Conservation (phyloP, 2,113 vertebrate genomes). For the Nothocercus nigrocapillus region DNA sequence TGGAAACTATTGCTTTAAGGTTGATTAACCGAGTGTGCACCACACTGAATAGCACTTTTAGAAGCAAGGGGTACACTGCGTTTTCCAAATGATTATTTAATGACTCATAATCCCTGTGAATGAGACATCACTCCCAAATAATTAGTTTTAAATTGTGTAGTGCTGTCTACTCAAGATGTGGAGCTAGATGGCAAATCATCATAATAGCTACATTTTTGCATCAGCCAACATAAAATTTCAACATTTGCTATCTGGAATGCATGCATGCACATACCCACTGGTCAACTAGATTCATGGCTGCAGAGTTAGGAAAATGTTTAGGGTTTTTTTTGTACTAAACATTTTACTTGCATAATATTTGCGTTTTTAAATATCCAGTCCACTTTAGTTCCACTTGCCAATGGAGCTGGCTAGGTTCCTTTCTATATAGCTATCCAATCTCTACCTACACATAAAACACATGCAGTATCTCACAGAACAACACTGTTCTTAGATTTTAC, state of each 20-base stretch:
- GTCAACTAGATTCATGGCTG: conserved; percentile 20
- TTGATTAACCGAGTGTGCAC: conserved; percentile 31
- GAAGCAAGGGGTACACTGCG: not conserved
- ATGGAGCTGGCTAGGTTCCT: not conserved
- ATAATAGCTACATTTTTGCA: not conserved
- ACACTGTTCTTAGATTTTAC: not conserved
- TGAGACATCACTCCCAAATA: conserved; percentile 43
- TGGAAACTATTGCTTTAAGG: conserved; percentile 43
- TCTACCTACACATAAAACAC: not conserved
- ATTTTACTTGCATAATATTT: conserved; percentile 35
- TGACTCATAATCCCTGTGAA: conserved; percentile 42
- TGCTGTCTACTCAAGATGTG: conserved; percentile 19
- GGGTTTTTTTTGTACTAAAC: conserved; percentile 11
- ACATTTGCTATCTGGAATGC: conserved; percentile 2
- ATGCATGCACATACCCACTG: not conserved
- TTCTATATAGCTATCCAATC: not conserved
- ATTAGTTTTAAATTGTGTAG: conserved; percentile 41
- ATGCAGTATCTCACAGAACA: not conserved
- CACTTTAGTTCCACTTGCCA: not conserved
- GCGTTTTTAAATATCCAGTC: conserved; percentile 1
- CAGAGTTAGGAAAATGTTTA: not conserved
- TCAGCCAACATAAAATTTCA: not conserved
- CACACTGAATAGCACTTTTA: conserved; percentile 22
- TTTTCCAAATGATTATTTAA: conserved; percentile 56
- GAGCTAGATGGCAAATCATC: conserved; percentile 21